Conservation (phyloP, 2,797 vertebrate genomes). For the Xenopus petersii region DNA sequence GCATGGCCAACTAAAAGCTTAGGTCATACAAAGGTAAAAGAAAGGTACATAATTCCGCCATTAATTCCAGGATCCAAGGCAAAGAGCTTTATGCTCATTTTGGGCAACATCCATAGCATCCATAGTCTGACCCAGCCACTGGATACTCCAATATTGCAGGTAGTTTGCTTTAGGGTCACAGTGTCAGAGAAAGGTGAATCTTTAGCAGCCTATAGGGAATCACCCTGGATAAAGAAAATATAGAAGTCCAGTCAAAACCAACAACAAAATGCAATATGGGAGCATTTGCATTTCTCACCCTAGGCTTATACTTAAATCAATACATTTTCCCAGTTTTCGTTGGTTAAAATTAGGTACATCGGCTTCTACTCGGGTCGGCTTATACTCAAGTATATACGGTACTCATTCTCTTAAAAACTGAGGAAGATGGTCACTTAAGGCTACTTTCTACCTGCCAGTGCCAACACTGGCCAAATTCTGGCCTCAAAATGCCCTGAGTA, state of each 20-base stretch:
- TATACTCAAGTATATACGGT: no score
- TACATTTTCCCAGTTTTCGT: no score
- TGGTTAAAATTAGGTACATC: no score
- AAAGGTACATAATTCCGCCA: slow-evolving; percentile 72
- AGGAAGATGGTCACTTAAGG: no score
- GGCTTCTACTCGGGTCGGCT: no score
- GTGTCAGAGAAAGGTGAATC: slow-evolving; percentile 87
- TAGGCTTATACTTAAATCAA: no score
- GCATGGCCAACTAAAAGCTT: no score
- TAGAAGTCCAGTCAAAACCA: not conserved
- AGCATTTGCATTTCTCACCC: no score
- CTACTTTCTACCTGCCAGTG: no score
- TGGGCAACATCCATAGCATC: slow-evolving; percentile 99
- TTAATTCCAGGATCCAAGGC: slow-evolving; percentile 76
- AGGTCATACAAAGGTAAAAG: not conserved
- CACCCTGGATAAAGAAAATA: slow-evolving; percentile 68
- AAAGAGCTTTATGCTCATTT: slow-evolving; percentile 89
- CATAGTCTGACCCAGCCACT: slow-evolving; percentile 94
- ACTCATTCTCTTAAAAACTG: no score
- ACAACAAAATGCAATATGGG: not conserved
- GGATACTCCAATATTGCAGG: slow-evolving; percentile 85
- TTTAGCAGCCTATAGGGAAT: slow-evolving; percentile 84
- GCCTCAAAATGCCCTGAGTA: no score
- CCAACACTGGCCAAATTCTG: no score
- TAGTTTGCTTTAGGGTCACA: slow-evolving; percentile 93